A percentile compares a stretch with the other conserved stretches of the same genome.
phyloP scores from a whole-genome alignment of 2,113 vertebrate species.

The Oreochromis niloticus region DNA sequence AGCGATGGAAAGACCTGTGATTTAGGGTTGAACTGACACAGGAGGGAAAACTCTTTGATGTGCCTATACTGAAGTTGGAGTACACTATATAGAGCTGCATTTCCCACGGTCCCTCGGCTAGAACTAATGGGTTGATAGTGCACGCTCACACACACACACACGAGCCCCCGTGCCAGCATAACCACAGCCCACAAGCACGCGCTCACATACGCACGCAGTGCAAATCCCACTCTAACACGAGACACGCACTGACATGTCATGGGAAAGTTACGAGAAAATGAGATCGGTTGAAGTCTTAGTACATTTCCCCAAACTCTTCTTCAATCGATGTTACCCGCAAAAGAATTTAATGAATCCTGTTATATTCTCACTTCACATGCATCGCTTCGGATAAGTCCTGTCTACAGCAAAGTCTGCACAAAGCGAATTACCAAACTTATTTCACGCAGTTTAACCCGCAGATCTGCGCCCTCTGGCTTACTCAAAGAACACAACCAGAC shows the following conservation, averaged over 20 bases:
- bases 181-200: neutral
- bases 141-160: neutral
- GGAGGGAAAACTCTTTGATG: neutral
- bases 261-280: slow-evolving; percentile 4
- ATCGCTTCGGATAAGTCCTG: neutral
- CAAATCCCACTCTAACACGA: slow-evolving; percentile 20
- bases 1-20: neutral
- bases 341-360: neutral
- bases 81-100: neutral
- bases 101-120: slow-evolving; percentile 38
- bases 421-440: neutral
- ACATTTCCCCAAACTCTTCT: neutral
- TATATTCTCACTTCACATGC: slow-evolving; percentile 1
- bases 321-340: neutral
- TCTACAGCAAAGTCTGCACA: neutral
- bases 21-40: neutral
- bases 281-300: neutral
- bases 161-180: neutral
- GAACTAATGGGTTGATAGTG: slow-evolving; percentile 28
- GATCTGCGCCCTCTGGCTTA: neutral
- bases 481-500: neutral
- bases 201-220: neutral
- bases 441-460: neutral
- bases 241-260: slow-evolving; percentile 1
- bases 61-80: neutral